Evolutionary conservation across 2,797 vertebrate species (phyloP), one percentile per base, ranked within the genome.

Genomic region (Spea hammondii): DNA sequence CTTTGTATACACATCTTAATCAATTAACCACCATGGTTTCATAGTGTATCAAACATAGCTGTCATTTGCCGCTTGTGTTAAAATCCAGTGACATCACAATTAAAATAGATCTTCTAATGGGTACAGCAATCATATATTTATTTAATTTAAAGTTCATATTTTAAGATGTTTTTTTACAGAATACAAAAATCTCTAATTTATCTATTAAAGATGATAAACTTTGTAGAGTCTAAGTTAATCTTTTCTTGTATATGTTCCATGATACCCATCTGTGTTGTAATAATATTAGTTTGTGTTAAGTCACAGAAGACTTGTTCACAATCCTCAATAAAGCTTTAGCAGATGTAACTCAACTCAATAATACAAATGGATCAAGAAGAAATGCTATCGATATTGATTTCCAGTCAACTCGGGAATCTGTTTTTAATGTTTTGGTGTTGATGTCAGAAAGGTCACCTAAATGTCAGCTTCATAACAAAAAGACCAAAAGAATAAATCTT

Each of bases 361-460:
- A 46, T 47, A 49, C 55, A 60, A 59, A 45, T 72, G 69, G 53
- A 62, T 77, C 62, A 80, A 62, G 65, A 53, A 66, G 59, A 65
- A 67, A 51, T 72, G 46, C 48, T 76, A 65, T 68, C 46, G 14
- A 11, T 81, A 80, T 81, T 72, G 74, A 76, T 81, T 77, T 77
- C 17, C 64, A 76, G 49, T 72, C 65, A 50, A 51, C 65, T 14
- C 46, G 69, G 78, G n/a, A 79, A 70, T 70, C 50, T 53, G 7
- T 65, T 80, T 32, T 46, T 57, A 60, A 60, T 59, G 62, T 76
- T 77, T 72, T 4, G 46, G n/a, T 76, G 68, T 12, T 62, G 46
- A 47, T 81, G 69, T 72, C 62, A 81, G 6, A 72, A 81, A 77
- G 74, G 74, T 62, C 74, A 80, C 51, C n/a, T 47, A 76, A 76